These are phyloP conservation scores for Busseola fusca DNA, from an alignment of 2,888 invertebrate species.

Conservation along the genomic window DNA sequence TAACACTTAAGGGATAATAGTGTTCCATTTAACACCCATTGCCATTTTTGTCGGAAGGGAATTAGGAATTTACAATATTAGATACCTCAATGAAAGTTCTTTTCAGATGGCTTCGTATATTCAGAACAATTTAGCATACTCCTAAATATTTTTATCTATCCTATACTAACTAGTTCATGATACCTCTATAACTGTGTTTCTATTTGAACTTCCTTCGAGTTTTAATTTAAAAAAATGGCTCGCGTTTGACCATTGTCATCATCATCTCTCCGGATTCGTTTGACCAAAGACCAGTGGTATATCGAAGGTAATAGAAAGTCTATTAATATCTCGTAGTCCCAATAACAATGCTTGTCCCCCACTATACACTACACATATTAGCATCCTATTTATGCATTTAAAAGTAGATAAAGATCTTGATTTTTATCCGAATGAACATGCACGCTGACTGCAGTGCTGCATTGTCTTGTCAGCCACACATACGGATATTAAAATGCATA, in stretches of 20 bases:
- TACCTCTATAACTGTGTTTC: not conserved
- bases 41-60: not conserved
- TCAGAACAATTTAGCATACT: not conserved
- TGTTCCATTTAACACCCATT: not conserved
- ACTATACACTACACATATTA: not conserved
- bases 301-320: not conserved
- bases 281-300: too few relatives aligned
- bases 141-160: not conserved
- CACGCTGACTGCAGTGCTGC: conserved; percentile 14
- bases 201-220: too few relatives aligned
- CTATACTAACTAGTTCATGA: not conserved
- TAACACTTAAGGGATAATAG: not conserved
- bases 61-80: not conserved
- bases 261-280: too few relatives aligned
- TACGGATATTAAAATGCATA: conserved; percentile 15
- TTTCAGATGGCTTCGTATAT: not conserved
- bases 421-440: conserved; percentile 29
- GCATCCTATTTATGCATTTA: not conserved
- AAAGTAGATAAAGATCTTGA: conserved; percentile 30
- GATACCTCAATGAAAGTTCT: too few relatives aligned
- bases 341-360: not conserved
- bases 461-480: conserved; percentile 38
- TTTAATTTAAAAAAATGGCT: not conserved
- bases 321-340: not conserved
- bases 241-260: not conserved